A percentile compares a stretch with the other conserved stretches of the same genome.
These are phyloP conservation scores for Lasioglossum albipes DNA, from an alignment of 1,140 invertebrate genomes.

Conservation along the genomic window DNA sequence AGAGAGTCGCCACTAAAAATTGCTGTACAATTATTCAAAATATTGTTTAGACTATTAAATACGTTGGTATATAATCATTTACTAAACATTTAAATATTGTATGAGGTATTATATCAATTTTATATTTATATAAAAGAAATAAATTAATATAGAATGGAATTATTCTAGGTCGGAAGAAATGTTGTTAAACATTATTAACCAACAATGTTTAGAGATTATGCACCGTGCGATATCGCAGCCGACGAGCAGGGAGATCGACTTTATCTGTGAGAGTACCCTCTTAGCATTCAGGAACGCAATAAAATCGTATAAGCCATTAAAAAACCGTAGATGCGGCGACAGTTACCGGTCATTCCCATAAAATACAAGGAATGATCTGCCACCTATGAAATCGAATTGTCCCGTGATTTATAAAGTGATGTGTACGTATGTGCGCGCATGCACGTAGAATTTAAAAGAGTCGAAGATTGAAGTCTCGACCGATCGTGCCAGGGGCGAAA, in stretches of 20 bases:
- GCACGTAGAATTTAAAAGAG: slow-evolving; percentile 5
- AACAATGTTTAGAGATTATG: background rate
- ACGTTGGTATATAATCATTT: too few relatives aligned
- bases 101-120: too few relatives aligned
- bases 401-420: slow-evolving; percentile 28
- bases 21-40: too few relatives aligned
- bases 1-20: too few relatives aligned
- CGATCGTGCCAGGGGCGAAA: slow-evolving; percentile 51
- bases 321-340: background rate
- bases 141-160: too few relatives aligned
- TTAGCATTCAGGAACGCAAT: background rate
- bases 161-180: too few relatives aligned
- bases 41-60: too few relatives aligned
- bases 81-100: too few relatives aligned
- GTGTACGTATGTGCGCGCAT: background rate
- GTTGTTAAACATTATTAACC: background rate
- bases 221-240: background rate
- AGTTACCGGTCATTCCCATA: slow-evolving; percentile 3
- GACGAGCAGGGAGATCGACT: background rate
- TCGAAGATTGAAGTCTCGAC: slow-evolving; percentile 20
- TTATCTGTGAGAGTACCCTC: background rate
- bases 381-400: slow-evolving; percentile 14
- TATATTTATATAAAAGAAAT: too few relatives aligned
- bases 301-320: background rate
- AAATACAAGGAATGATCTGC: slow-evolving; percentile 17